phyloP scores from a whole-genome alignment of 92 coral and sea anemone species.

The Zoanthus sansibaricus region DNA sequence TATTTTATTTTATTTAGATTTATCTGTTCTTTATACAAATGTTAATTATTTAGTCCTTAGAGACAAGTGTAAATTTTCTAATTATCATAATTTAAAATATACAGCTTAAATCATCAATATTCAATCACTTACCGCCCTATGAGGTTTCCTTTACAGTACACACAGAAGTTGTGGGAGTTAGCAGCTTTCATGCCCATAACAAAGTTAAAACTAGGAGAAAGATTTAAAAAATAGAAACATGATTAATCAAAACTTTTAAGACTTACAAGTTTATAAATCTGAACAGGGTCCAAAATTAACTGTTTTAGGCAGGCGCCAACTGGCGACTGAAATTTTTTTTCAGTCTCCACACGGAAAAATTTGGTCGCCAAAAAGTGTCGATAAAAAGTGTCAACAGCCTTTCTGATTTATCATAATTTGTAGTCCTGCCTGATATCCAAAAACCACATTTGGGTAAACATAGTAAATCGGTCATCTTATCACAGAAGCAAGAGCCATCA shows the following conservation, averaged over 20 bases:
- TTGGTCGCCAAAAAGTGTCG: too few relatives aligned
- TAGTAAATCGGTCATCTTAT: too few relatives aligned
- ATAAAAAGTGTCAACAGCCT: too few relatives aligned
- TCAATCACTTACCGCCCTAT: neutral
- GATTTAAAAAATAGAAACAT: neutral
- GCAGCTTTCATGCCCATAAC: slow-evolving; percentile 22
- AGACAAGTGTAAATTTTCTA: neutral
- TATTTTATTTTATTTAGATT: too few relatives aligned
- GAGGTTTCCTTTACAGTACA: slow-evolving; percentile 19
- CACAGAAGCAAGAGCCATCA: too few relatives aligned
- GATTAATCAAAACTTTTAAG: neutral
- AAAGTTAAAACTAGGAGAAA: neutral
- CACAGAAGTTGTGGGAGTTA: slow-evolving; percentile 23
- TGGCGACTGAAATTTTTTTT: too few relatives aligned
- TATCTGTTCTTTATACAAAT: neutral
- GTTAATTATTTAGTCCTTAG: neutral
- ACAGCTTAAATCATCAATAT: neutral
- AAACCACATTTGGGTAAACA: too few relatives aligned
- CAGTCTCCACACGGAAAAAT: too few relatives aligned
- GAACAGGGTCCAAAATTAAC: too few relatives aligned
- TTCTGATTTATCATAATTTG: too few relatives aligned
- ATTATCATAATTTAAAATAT: neutral
- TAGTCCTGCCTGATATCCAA: too few relatives aligned
- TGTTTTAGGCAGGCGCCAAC: too few relatives aligned
- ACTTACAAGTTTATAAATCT: neutral